Conservation (phyloP, 35 echinoderm and acorn worm genomes). For the Heliocidaris erythrogramma region DNA sequence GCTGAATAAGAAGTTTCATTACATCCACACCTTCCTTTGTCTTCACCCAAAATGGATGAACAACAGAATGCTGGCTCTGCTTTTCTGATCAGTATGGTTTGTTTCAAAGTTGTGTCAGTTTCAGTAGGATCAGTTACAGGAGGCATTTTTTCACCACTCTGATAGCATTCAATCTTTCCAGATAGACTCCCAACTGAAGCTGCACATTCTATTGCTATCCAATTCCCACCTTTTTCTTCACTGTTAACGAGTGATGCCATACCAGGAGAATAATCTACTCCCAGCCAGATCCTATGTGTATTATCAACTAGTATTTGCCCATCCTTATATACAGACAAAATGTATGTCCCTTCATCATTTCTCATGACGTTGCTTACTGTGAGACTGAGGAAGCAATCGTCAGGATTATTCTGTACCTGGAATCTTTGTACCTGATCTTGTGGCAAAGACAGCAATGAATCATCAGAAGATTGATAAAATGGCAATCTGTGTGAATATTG, state of each 20-base stretch:
- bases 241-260: not conserved
- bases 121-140: not conserved
- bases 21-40: not conserved
- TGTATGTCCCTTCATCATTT: not conserved
- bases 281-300: not conserved
- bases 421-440: not conserved
- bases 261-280: not conserved
- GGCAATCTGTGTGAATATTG: not conserved
- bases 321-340: not conserved
- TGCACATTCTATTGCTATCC: not conserved
- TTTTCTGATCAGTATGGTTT: not conserved
- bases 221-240: not conserved
- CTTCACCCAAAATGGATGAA: not conserved
- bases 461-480: not conserved
- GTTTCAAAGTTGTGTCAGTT: not conserved
- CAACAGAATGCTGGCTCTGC: not conserved
- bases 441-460: not conserved
- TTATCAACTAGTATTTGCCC: not conserved
- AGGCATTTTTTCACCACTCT: not conserved
- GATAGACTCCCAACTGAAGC: not conserved
- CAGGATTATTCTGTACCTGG: not conserved
- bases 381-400: not conserved
- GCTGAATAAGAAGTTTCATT: not conserved
- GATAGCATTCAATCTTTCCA: slow-evolving; percentile 1
- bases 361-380: not conserved